Conservation (phyloP, 2,797 vertebrate species). For the Cossypha polioptera region DNA sequence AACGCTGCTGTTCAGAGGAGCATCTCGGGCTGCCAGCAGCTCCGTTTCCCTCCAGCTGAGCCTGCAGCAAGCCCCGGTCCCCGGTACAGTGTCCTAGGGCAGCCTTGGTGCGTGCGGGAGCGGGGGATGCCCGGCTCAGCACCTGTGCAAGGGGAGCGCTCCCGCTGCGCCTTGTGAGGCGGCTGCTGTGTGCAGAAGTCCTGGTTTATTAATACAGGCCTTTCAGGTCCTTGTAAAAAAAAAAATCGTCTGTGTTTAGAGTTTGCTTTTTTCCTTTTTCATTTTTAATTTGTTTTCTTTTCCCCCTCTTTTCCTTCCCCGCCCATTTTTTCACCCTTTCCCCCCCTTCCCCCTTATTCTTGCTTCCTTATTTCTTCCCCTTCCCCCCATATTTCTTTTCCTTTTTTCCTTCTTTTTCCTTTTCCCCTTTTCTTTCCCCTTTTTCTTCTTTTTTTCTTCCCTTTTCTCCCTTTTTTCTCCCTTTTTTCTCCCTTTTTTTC, state of each 20-base stretch:
- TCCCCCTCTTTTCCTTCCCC: accelerated
- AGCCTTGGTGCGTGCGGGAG: neutral
- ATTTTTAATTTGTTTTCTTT: accelerated
- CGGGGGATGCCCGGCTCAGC: neutral
- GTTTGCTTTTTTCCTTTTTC: neutral
- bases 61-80: neutral
- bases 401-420: neutral
- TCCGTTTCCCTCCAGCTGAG: neutral
- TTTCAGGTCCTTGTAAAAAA: neutral
- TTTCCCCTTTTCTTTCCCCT: too few relatives aligned
- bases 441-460: too few relatives aligned
- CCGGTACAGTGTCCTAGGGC: neutral
- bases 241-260: neutral
- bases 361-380: neutral
- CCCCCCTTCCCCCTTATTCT: accelerated
- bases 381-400: too few relatives aligned
- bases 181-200: neutral
- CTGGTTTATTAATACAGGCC: neutral
- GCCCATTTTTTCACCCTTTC: accelerated
- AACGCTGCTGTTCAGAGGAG: neutral
- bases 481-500: too few relatives aligned
- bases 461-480: too few relatives aligned
- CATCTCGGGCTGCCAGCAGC: neutral
- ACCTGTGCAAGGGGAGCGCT: accelerated
- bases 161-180: accelerated